phyloP scores from a whole-genome alignment of 2,797 vertebrate species.

The Masticophis lateralis region DNA sequence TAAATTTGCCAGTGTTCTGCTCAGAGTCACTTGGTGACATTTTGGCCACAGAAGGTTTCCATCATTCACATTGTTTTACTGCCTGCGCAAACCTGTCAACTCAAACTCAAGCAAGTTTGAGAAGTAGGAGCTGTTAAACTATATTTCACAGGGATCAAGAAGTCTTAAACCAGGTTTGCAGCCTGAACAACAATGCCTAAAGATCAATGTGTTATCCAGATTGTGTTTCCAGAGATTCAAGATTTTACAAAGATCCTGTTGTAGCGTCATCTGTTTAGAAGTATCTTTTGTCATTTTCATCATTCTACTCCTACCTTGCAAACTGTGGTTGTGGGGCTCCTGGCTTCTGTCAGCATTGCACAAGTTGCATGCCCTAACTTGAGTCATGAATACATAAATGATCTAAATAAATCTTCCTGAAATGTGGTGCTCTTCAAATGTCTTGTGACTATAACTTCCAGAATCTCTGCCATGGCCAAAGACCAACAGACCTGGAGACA shows the following conservation, averaged over 20 bases:
- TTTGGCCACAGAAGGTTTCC: neutral
- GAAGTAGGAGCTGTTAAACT: constrained; percentile 16
- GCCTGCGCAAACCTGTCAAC: neutral
- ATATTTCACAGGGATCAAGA: neutral
- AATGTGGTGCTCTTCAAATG: neutral
- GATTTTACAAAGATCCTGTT: neutral
- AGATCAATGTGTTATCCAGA: neutral
- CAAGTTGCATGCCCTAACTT: neutral
- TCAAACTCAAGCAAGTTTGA: neutral
- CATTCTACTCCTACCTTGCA: neutral
- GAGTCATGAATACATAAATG: neutral
- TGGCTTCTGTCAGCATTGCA: neutral
- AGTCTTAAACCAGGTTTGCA: neutral
- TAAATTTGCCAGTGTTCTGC: constrained; percentile 23
- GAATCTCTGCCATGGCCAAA: neutral
- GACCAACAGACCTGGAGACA: neutral
- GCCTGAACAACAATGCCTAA: neutral
- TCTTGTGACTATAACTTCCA: neutral
- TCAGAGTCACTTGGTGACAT: neutral
- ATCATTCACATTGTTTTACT: accelerated
- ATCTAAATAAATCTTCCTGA: neutral
- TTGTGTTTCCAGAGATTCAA: neutral
- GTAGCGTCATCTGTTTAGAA: neutral
- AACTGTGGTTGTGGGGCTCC: neutral
- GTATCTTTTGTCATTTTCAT: neutral